Evolutionary conservation across 2,888 invertebrate species (phyloP).

Genomic region (Coronaproctus castanopsis): DNA sequence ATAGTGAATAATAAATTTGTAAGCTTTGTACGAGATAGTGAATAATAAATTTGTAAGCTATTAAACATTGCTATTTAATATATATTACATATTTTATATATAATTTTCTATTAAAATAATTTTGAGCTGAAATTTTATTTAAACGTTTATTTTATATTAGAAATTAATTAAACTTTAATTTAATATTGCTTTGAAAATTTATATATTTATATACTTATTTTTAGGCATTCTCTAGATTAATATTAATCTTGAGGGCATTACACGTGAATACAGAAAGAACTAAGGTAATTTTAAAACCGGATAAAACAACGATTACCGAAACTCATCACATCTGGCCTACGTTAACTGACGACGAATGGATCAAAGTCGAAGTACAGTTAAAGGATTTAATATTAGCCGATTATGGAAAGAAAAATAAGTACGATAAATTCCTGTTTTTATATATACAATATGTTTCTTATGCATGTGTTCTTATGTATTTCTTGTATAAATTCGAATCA

Average conservation of each 20-base stretch:
- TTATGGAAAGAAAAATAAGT: constrained; percentile 99
- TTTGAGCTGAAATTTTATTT: too few relatives aligned
- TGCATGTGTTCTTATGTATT: too few relatives aligned
- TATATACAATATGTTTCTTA: neutral
- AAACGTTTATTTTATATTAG: too few relatives aligned
- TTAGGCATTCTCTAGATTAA: constrained; percentile 85
- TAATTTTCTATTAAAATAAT: too few relatives aligned
- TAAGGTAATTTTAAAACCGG: constrained; percentile 94
- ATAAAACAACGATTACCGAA: constrained; percentile 96
- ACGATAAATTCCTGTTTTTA: constrained; percentile 4
- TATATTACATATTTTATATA: too few relatives aligned
- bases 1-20: too few relatives aligned
- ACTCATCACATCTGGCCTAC: constrained; percentile 99
- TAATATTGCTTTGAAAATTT: constrained; percentile 1
- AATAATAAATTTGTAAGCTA: too few relatives aligned
- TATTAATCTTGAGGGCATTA: constrained; percentile 83
- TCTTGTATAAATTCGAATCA: too few relatives aligned
- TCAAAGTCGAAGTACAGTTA: constrained; percentile 93
- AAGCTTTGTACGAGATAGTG: too few relatives aligned
- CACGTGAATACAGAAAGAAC: constrained; percentile 99
- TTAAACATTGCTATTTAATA: too few relatives aligned
- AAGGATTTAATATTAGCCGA: constrained; percentile 97
- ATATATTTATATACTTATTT: constrained; percentile 13
- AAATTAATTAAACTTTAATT: neutral
- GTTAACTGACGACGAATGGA: constrained; percentile 95